Evolutionary conservation across 2,113 vertebrate genomes (phyloP), one percentile per base, ranked within the genome.

Genomic region (Sphyrna mokarran): DNA sequence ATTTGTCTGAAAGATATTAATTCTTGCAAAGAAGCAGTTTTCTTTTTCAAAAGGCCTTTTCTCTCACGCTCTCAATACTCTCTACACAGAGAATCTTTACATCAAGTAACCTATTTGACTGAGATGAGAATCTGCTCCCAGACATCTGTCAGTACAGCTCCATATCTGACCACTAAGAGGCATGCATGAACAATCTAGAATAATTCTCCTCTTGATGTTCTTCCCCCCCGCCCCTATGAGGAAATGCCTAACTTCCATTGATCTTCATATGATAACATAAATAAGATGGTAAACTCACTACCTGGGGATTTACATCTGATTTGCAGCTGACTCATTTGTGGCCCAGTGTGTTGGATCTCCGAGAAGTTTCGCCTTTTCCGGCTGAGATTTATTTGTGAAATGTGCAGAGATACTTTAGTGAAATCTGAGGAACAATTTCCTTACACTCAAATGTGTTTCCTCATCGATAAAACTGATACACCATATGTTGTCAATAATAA

Each of bases 391-490:
- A 66, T 91, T 91, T 66, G 89, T 91, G 89, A 91, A 91, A 91
- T 66, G 89, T 91, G 89, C 48, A 91, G 29, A 91, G 58, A 66
- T 66, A 91, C 89, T 63, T 91, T 37, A 37, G 89, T 91, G 89
- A 91, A 91, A 91, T 66, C 63, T 91, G 89, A 91, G 58, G 89
- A 66, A 91, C 89, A 91, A 91, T 91, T 91, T 91, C 89, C 89
- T 91, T 91, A 91, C 89, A 91, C 58, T 66, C 66, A 91, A 91
- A 91, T 37, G 58, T 91, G 61, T 91, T 91, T 91, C 89, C 89
- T 91, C 89, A 91, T 91, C 89, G 63, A 91, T 91, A 91, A 91
- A 91, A 91, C 58, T 37, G 61, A 91, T 91, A 7, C 89, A 91
- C 89, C 89, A 91, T 66, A 66, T 91, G 89, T 91, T 91, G 89